Evolutionary conservation across 2,888 invertebrate genomes (phyloP).

Genomic region (Mimachlamys varia): DNA sequence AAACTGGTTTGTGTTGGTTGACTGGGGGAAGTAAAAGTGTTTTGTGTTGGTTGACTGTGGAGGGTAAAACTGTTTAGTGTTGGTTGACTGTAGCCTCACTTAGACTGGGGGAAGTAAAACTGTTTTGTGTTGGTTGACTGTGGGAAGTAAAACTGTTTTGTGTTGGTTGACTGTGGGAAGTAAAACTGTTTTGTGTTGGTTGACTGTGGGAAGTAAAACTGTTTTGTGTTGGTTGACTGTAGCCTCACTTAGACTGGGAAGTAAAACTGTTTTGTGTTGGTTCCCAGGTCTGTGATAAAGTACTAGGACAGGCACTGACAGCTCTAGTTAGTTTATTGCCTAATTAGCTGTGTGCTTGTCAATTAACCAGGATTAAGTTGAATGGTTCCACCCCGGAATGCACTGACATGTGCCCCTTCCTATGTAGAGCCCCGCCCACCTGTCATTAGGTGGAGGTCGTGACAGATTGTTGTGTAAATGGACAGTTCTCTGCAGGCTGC

Average conservation of each 20-base stretch:
- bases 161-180: too few relatives aligned
- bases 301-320: neutral
- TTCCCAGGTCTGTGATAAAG: neutral
- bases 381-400: neutral
- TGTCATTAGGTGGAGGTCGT: neutral
- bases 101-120: neutral
- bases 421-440: neutral
- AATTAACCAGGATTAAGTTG: slow-evolving; percentile 1
- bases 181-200: neutral
- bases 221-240: too few relatives aligned
- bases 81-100: neutral
- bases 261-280: neutral
- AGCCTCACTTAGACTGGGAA: neutral
- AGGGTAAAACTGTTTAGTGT: neutral
- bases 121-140: neutral
- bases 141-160: too few relatives aligned
- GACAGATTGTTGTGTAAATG: neutral
- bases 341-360: neutral
- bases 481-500: neutral
- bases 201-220: too few relatives aligned
- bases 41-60: too few relatives aligned
- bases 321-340: neutral
- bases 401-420: neutral
- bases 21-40: too few relatives aligned
- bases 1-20: neutral